Conservation (phyloP, 2,113 vertebrate species). For the Aramus guarauna region DNA sequence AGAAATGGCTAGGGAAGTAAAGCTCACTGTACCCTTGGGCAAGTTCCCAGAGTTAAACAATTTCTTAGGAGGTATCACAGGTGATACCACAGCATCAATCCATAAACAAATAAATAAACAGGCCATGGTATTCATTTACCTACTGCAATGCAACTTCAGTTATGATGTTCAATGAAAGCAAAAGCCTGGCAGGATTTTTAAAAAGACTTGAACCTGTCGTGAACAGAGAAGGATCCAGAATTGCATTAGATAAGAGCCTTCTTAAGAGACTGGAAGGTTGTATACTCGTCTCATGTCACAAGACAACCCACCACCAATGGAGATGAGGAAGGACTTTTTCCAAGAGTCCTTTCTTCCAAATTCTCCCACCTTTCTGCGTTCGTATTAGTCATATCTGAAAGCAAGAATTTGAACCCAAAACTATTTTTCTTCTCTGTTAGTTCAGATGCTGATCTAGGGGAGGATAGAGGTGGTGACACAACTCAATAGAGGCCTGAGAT, state of each 20-base stretch:
- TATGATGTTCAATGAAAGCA: neutral
- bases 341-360: neutral
- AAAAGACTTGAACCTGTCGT: neutral
- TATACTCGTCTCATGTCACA: neutral
- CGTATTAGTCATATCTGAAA: neutral
- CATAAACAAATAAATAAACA: neutral
- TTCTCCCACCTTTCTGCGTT: neutral
- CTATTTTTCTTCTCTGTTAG: neutral
- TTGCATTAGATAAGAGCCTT: neutral
- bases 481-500: neutral
- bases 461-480: rapidly evolving
- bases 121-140: neutral
- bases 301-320: neutral
- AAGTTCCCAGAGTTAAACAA: neutral
- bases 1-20: neutral
- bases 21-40: neutral
- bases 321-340: neutral
- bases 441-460: neutral
- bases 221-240: neutral
- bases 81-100: neutral
- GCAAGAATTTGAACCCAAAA: neutral
- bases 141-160: neutral
- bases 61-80: neutral
- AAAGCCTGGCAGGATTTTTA: neutral
- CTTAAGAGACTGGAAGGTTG: neutral